These are phyloP conservation scores for Malurus splendens DNA, from an alignment of 2,797 vertebrate species.

Conservation along the genomic window DNA sequence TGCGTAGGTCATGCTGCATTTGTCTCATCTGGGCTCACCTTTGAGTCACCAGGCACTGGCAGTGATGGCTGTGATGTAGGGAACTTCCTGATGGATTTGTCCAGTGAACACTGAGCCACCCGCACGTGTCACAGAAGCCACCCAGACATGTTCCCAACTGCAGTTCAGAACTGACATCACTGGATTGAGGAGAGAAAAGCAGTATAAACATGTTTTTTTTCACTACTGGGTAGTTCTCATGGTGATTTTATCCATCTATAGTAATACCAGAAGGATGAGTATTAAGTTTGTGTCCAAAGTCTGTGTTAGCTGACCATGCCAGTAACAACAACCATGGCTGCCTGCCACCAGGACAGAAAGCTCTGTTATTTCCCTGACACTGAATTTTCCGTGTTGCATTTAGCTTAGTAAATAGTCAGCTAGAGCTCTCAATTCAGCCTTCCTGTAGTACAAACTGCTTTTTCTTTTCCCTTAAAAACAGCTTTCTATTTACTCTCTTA, in stretches of 20 bases:
- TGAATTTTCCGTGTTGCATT: neutral
- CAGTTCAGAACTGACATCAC: neutral
- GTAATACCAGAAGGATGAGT: neutral
- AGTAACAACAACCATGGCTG: neutral
- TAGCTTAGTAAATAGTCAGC: neutral
- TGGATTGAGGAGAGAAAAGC: accelerated
- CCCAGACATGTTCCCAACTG: neutral
- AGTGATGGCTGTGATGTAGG: neutral
- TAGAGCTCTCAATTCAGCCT: neutral
- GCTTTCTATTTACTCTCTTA: neutral
- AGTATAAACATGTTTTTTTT: neutral
- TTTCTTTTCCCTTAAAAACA: neutral
- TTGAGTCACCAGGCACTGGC: neutral
- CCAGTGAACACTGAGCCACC: neutral
- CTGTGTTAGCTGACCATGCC: neutral
- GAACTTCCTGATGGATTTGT: neutral
- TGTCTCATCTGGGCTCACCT: neutral
- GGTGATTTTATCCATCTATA: neutral
- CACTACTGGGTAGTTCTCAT: neutral
- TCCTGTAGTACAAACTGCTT: neutral
- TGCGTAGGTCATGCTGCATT: accelerated
- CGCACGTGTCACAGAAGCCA: neutral
- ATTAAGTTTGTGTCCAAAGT: neutral
- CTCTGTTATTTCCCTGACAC: neutral
- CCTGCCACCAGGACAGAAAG: neutral